A percentile compares a stretch with the other conserved stretches of the same genome.
Conservation (phyloP, 2,113 vertebrate genomes). For the Mormyrus iriodes region DNA sequence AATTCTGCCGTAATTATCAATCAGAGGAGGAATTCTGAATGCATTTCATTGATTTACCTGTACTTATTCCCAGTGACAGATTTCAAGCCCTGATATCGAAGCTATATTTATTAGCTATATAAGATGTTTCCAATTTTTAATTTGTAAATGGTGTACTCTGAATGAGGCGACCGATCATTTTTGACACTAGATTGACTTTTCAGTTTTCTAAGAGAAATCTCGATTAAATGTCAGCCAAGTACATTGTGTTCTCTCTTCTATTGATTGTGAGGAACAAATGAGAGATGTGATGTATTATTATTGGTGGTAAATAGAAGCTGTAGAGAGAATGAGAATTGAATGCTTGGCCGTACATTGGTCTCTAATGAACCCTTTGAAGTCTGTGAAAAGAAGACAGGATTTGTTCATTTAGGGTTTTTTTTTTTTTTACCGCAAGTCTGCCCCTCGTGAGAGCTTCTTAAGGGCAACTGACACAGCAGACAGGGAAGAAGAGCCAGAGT, state of each 20-base stretch:
- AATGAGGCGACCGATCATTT: not conserved
- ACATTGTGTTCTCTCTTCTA: slow-evolving; percentile 9
- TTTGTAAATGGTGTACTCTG: not conserved
- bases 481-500: not conserved
- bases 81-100: not conserved
- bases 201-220: slow-evolving; percentile 24
- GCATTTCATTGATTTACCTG: not conserved
- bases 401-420: slow-evolving; percentile 23
- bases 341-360: slow-evolving; percentile 15
- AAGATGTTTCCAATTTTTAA: not conserved
- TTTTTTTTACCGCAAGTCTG: not conserved
- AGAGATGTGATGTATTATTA: slow-evolving; percentile 9
- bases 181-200: slow-evolving; percentile 22
- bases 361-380: slow-evolving; percentile 26
- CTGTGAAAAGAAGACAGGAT: slow-evolving; percentile 21
- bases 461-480: slow-evolving; percentile 17
- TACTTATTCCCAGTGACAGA: not conserved
- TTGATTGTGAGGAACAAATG: slow-evolving; percentile 22
- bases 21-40: not conserved
- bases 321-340: slow-evolving; percentile 22
- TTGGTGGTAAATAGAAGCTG: slow-evolving; percentile 22
- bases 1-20: not conserved
- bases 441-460: not conserved
- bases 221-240: slow-evolving; percentile 17
- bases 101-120: not conserved